These are phyloP conservation scores for Connochaetes taurinus DNA, from an alignment of 2,113 vertebrate species.

Conservation along the genomic window DNA sequence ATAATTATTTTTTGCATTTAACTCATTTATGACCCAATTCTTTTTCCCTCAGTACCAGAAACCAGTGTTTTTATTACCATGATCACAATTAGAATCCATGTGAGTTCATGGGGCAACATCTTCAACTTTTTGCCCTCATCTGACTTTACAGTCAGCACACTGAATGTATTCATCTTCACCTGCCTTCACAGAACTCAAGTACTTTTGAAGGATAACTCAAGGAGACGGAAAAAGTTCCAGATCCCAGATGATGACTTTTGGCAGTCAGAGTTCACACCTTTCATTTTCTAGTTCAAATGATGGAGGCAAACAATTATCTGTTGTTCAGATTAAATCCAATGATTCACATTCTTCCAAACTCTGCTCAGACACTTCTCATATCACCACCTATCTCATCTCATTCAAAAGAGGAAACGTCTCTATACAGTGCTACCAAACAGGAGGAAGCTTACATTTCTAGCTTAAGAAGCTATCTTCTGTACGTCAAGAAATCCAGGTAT, in stretches of 20 bases:
- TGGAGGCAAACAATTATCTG: neutral
- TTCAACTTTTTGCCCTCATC: neutral
- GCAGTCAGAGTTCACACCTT: neutral
- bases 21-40: neutral
- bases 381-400: conserved; percentile 2
- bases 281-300: conserved; percentile 7
- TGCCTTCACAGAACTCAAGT: neutral
- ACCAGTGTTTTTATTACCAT: neutral
- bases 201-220: neutral
- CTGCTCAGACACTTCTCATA: neutral
- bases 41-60: neutral
- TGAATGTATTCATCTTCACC: neutral
- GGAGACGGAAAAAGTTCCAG: neutral
- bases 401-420: neutral
- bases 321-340: neutral
- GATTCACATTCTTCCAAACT: neutral
- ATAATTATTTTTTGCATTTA: neutral
- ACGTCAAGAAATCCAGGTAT: neutral
- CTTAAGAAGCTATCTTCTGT: neutral
- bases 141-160: neutral
- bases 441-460: neutral
- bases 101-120: neutral
- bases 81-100: neutral
- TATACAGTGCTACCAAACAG: neutral
- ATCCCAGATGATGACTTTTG: neutral